Base-by-base conservation (phyloP, 2,797 vertebrate species). In the Coracias cyanogaster region DNA sequence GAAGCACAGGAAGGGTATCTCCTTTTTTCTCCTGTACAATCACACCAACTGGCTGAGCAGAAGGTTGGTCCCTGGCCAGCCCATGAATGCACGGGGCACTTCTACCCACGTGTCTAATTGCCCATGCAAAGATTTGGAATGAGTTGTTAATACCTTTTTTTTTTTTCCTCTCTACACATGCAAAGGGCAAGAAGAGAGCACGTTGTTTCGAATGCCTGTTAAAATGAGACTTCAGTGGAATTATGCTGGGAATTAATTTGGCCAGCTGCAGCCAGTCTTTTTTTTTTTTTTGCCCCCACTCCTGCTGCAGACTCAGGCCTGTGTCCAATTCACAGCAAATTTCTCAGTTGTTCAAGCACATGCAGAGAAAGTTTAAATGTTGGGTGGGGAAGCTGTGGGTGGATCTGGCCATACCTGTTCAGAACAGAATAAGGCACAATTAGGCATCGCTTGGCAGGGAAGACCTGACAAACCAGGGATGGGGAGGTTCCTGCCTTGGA, bases 131-230 rank as follows among this genome's bases (percentile, higher is more conserved):
- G 86, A 77, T 51, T 58, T 84, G 85, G 45, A 88, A 64, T 25
- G 77, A 82, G 81, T 43, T 72, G 71, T 91, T 93, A 89, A 64
- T 80, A 79, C 57, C 39, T 45, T 43, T 87, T 67, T 51, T 19
- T 4, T 60, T 37, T 26, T 26, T 31, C 26, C 58, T 3, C 57
- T 46, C 24, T 57, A 28, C 33, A 6, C 79, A 67, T 31, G 94
- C 76, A 93, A 93, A 96, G 94, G 94, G 86, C 78, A 69, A 85
- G 91, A 21, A 70, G 85, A 86, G 90, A 94, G 82, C 90, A 46
- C 6, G 4, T 90, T 90, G 39, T 88, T 96, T 94, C 16, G 3
- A 66, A 79, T 9, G 94, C 89, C 72, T 88, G 91, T 71, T 91
- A 52, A 85, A 86, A 90, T 87, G 37, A 2, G 79, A 43, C 81